A percentile compares a stretch with the other conserved stretches of the same genome.
These are phyloP conservation scores for Drosophila birchii DNA, from an alignment of 2,888 invertebrate species.

Conservation along the genomic window DNA sequence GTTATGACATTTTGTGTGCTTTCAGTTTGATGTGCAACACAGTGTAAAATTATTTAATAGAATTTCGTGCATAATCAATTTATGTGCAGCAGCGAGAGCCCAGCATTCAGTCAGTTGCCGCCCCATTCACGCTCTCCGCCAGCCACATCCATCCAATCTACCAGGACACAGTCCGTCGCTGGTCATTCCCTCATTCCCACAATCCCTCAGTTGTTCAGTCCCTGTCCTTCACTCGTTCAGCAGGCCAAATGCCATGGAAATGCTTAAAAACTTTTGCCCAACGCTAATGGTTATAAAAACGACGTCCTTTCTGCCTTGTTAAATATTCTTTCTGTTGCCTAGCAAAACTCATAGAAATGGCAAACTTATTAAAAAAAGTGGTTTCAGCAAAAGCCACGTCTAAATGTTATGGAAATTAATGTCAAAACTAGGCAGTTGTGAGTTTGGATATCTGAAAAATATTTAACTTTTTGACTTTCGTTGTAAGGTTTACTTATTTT, in stretches of 20 bases:
- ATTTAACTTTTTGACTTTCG: not conserved
- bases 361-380: constrained; percentile 15
- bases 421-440: constrained; percentile 1
- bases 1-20: constrained; percentile 75
- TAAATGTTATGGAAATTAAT: constrained; percentile 1
- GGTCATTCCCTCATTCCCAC: constrained; percentile 2
- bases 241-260: constrained; percentile 38
- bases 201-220: constrained; percentile 1
- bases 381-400: constrained; percentile 11
- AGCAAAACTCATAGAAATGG: constrained; percentile 9
- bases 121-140: constrained; percentile 30
- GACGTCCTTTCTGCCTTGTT: constrained; percentile 31
- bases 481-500: too few relatives aligned
- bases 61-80: constrained; percentile 81
- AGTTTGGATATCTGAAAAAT: not conserved
- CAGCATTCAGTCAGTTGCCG: constrained; percentile 26
- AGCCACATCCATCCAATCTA: constrained; percentile 24
- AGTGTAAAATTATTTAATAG: constrained; percentile 81
- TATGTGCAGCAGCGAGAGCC: constrained; percentile 71
- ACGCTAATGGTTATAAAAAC: constrained; percentile 30
- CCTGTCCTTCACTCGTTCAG: constrained; percentile 24
- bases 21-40: constrained; percentile 80
- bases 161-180: constrained; percentile 25
- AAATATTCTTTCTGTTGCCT: constrained; percentile 29
- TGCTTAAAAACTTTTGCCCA: constrained; percentile 34